Evolutionary conservation across 2,797 vertebrate genomes (phyloP), one percentile per base, ranked within the genome.

Genomic region (Florisuga fusca): DNA sequence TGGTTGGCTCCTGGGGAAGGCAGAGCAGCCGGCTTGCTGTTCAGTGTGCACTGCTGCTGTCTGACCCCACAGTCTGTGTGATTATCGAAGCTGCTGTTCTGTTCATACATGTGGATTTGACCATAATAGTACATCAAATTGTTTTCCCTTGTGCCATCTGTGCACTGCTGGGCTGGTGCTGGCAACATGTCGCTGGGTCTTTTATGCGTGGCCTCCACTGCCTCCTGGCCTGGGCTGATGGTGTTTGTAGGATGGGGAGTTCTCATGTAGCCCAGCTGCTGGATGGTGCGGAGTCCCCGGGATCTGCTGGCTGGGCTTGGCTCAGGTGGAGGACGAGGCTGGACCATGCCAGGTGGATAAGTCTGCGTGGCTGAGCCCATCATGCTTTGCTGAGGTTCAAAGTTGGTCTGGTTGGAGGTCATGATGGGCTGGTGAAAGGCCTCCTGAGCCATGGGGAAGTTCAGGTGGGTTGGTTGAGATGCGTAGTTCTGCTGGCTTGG

Each of bases 1-100:
- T 99, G 99, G 97, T 99, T 99, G 22, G 98, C 96, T 33, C 99
- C 99, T 0, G 99, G 99, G 5, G 99, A 99, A 14, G 98, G 98
- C 98, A 99, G 98, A 85, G 98, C 95, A 41, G 98, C 95, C 6
- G 97, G 95, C 79, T 98, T 98, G 92, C 89, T 55, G 43, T 55
- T 97, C 18, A 97, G 93, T 0, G 79, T 48, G 2, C 95, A 97
- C 91, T 98, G 98, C 87, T 96, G 97, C 92, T 95, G 97, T 62
- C 91, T 92, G 78, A 89, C 82, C 43, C 89, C 90, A 87, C 97
- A 98, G 59, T 99, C 98, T 17, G 96, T 71, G 1, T 98, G 98
- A 55, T 93, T 97, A 58, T 98, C 98, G 1, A 98, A 98, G 95
- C 92, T 93, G 43, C 97, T 96, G n/a, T 97, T 96, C 71, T 98